These are phyloP conservation scores for Galeopterus variegatus DNA, from an alignment of 2,113 vertebrate genomes.

Conservation along the genomic window DNA sequence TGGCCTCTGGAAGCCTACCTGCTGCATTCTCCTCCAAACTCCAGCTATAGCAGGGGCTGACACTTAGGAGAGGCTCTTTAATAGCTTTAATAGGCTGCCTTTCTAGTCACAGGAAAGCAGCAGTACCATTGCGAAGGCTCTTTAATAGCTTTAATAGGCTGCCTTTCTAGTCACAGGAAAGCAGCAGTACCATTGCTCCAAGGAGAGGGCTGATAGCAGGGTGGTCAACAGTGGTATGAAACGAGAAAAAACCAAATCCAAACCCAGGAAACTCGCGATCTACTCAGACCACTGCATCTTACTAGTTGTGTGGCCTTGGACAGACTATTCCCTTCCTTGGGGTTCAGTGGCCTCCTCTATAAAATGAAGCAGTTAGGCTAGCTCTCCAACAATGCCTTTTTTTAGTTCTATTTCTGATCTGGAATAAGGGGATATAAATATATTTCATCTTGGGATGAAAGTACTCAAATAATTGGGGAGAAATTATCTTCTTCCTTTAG, in stretches of 20 bases:
- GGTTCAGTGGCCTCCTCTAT: background rate
- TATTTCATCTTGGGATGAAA: constrained; percentile 1
- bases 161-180: background rate
- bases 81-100: background rate
- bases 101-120: background rate
- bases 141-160: background rate
- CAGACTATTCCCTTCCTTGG: background rate
- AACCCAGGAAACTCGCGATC: background rate
- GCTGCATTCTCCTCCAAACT: background rate
- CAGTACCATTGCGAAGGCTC: background rate
- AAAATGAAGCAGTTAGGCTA: background rate
- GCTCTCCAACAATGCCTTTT: background rate
- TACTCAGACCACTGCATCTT: background rate
- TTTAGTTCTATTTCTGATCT: background rate
- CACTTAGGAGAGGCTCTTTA: too few species aligned
- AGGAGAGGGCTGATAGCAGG: background rate
- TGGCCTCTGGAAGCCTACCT: background rate
- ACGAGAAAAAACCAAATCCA: background rate
- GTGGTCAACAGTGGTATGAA: background rate
- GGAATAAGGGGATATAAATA: background rate
- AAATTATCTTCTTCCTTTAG: background rate
- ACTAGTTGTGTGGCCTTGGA: background rate
- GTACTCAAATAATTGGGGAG: background rate
- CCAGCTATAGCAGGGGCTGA: background rate
- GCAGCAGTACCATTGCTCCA: background rate